Percentiles rank a stretch among this genome's conserved stretches.
Conservation (phyloP, 2,113 vertebrate species). For the Sorex araneus region DNA sequence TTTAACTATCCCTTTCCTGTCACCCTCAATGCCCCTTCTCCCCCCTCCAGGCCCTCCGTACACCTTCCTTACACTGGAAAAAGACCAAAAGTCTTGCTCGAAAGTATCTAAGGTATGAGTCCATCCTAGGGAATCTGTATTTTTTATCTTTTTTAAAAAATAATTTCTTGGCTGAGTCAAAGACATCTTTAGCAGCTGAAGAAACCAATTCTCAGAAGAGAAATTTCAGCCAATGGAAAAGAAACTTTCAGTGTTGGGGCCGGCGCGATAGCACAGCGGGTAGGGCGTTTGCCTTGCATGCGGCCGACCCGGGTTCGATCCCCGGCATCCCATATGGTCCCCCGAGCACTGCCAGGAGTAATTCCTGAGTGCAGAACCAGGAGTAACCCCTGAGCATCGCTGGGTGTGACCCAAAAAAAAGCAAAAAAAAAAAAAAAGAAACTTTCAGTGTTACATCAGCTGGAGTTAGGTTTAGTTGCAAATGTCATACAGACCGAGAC, state of each 20-base stretch:
- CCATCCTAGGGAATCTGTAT: neutral
- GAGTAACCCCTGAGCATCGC: too few species aligned
- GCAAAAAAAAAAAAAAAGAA: too few species aligned
- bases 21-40: too few species aligned
- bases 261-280: too few species aligned
- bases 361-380: too few species aligned
- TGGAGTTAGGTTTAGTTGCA: slow-evolving; percentile 1
- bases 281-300: too few species aligned
- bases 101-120: neutral
- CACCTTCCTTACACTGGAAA: neutral
- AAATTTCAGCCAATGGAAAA: slow-evolving; percentile 6
- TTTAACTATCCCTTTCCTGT: neutral
- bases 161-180: neutral
- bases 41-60: neutral
- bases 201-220: slow-evolving; percentile 4
- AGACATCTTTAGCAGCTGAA: slow-evolving; percentile 11
- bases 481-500: neutral
- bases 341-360: too few species aligned
- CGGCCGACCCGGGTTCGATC: too few species aligned
- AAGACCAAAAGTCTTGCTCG: neutral
- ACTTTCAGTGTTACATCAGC: neutral
- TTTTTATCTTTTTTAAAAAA: neutral
- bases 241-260: neutral
- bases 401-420: too few species aligned
- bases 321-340: too few species aligned